These are phyloP conservation scores for Dicerorhinus sumatrensis DNA, from an alignment of 2,113 vertebrate genomes.

Conservation along the genomic window DNA sequence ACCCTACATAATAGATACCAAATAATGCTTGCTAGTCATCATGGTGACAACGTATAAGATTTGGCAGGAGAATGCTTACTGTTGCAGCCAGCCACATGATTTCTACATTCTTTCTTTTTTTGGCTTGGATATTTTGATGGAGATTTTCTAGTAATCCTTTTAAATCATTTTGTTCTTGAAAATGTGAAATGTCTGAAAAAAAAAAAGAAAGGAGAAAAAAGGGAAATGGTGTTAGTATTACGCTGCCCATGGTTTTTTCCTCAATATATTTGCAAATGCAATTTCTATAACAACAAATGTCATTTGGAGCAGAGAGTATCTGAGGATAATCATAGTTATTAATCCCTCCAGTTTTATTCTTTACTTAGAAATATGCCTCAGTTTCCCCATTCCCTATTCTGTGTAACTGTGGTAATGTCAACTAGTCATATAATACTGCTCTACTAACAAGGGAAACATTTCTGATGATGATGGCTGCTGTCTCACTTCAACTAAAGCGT, in stretches of 20 bases:
- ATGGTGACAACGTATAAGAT: accelerated
- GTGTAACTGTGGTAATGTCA: neutral
- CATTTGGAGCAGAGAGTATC: neutral
- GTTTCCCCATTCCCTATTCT: neutral
- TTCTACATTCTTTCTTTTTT: slow-evolving; percentile 99
- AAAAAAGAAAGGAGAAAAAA: neutral
- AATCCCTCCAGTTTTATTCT: neutral
- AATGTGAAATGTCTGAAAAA: slow-evolving; percentile 93
- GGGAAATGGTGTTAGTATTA: neutral
- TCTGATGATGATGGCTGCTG: neutral
- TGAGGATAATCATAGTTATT: neutral
- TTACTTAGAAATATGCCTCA: neutral
- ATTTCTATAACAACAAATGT: neutral
- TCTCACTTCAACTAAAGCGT: neutral
- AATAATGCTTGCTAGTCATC: no score
- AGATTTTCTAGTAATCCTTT: slow-evolving; percentile 97
- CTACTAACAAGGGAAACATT: neutral
- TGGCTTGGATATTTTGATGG: slow-evolving; percentile 96
- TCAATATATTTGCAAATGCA: neutral
- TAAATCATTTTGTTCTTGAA: slow-evolving; percentile 95
- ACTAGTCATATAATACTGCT: neutral
- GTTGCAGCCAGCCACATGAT: slow-evolving; percentile 97
- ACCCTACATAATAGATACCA: accelerated
- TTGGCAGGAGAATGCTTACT: slow-evolving; percentile 85
- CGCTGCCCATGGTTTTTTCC: neutral